Conservation (phyloP, 2,113 vertebrate genomes). For the Monopterus albus region DNA sequence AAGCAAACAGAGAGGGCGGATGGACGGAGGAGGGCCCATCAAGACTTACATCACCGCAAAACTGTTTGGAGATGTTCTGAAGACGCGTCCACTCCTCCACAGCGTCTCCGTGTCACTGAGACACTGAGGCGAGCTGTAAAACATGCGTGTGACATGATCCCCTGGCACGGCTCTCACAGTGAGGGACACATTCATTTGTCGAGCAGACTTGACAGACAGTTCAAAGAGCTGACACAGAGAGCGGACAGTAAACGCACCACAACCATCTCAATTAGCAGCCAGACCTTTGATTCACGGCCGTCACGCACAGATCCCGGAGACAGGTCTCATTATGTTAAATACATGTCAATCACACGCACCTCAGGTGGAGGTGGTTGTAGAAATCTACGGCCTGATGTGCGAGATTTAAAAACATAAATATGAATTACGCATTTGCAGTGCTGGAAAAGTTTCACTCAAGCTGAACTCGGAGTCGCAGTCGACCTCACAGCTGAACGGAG, state of each 20-base stretch:
- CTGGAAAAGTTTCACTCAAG: constrained; percentile 3
- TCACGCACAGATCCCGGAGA: constrained; percentile 41
- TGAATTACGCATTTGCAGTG: neutral
- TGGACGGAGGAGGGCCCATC: constrained; percentile 25
- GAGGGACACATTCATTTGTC: constrained; percentile 77
- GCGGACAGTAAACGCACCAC: constrained; percentile 74
- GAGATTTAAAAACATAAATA: neutral
- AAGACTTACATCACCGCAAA: neutral
- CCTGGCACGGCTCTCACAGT: constrained; percentile 61
- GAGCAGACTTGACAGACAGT: constrained; percentile 74
- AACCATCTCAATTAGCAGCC: constrained; percentile 75
- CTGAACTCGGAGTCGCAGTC: constrained; percentile 9
- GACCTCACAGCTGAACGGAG: constrained; percentile 26
- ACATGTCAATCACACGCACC: constrained; percentile 63
- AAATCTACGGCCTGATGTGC: neutral
- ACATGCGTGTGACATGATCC: constrained; percentile 77
- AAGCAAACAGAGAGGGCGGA: constrained; percentile 24
- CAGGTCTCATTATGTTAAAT: constrained; percentile 74
- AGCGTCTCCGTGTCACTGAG: constrained; percentile 59
- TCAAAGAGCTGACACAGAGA: constrained; percentile 77
- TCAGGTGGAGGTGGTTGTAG: neutral
- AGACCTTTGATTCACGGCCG: constrained; percentile 61
- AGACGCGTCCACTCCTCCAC: constrained; percentile 49
- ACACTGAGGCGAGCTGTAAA: constrained; percentile 72
- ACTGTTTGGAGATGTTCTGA: constrained; percentile 9